A percentile compares a stretch with the other conserved stretches of the same genome.
phyloP scores from a whole-genome alignment of 2,797 vertebrate genomes.

The Microtus obscurus region DNA sequence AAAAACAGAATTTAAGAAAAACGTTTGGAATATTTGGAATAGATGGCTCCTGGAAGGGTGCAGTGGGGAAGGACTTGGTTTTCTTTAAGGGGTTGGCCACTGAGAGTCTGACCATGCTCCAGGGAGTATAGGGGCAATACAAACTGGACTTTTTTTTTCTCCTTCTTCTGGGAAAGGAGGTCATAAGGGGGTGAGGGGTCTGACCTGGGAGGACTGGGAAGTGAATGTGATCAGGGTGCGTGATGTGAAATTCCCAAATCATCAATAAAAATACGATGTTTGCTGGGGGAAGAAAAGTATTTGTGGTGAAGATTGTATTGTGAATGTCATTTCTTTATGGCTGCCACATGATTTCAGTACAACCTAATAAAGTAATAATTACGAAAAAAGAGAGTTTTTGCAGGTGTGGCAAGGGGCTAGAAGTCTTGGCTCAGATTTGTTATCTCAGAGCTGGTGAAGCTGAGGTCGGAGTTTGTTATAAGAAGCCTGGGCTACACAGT shows the following conservation, averaged over 20 bases:
- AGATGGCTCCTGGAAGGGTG: neutral
- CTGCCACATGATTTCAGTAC: neutral
- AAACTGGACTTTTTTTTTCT: neutral
- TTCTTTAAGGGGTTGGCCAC: neutral
- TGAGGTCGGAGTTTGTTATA: neutral
- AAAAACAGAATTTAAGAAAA: constrained; percentile 39
- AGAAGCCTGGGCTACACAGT: neutral
- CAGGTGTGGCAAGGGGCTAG: neutral
- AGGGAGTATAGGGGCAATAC: neutral
- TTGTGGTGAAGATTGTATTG: neutral
- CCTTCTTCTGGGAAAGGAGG: neutral
- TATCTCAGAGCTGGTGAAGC: neutral
- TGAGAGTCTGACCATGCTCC: neutral
- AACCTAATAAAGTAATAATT: constrained; percentile 12
- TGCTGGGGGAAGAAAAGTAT: neutral
- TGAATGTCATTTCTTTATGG: neutral
- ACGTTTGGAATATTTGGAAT: neutral
- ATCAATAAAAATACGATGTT: neutral
- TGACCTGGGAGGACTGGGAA: neutral
- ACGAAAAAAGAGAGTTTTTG: neutral
- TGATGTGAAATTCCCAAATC: neutral
- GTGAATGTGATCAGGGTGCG: neutral
- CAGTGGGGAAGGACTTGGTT: neutral
- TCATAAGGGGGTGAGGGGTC: neutral
- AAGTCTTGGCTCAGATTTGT: neutral